Base-by-base conservation (phyloP, 2,888 invertebrate genomes). In the Invenusta paracnida region DNA sequence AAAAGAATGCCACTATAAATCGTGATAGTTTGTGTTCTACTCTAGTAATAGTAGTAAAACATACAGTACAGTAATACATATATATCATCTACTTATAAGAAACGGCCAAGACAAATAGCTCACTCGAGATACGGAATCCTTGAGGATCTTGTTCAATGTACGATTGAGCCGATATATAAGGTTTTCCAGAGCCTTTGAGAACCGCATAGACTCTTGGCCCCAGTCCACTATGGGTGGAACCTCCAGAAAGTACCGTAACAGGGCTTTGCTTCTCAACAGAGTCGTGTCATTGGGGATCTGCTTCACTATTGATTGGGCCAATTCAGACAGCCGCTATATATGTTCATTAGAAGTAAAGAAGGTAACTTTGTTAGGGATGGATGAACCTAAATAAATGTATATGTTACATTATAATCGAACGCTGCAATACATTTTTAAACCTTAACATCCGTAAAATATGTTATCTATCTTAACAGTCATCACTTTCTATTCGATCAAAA, bases 271-370 rank as follows among this genome's bases (percentile, higher is more conserved):
- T 27, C 73, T 79, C 17, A 86, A 29, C 13, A 86, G 30, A 23
- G 30, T 25, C 1, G 85, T 66, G 85, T 86, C 86, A 2, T n/a
- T 31, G 2, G 86, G 83, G 30, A 86, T 81, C 48, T 48, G 30
- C 92, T 99, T 99, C 25, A 99, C 93, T 23, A 99, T 93, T 11
- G 96, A 96, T 91, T 98, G 96, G 0, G 98, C 98, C 88, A 99
- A 96, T 89, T 99, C 99, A 0, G 98, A 97, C 85, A 99, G 92
- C 85, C 98, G 94, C 96, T 91, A 88, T 2, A 88, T 88, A 73
- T 67, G 73, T 67, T 87, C 87, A 89, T 82, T n/a, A n/a, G n/a
- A n/a, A n/a, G n/a, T n/a, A n/a, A n/a, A n/a, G n/a, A n/a, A n/a
- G n/a, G n/a, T n/a, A n/a, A n/a, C n/a, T n/a, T n/a, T n/a, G n/a